These are phyloP conservation scores for Acleris laterana DNA, from an alignment of 2,888 invertebrate genomes.

Conservation along the genomic window DNA sequence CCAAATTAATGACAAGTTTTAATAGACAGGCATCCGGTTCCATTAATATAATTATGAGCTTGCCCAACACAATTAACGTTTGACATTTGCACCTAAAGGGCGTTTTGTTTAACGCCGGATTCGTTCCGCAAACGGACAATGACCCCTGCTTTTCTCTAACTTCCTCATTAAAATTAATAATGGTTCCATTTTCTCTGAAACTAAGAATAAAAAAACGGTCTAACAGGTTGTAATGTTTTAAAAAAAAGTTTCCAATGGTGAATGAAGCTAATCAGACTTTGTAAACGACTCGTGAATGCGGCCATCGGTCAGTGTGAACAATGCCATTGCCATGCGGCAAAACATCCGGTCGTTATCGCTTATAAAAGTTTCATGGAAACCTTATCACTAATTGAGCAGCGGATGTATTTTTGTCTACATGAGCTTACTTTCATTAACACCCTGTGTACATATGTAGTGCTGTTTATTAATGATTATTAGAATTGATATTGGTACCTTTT, in stretches of 20 bases:
- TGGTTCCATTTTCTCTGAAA: not conserved
- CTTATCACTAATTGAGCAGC: constrained; percentile 37
- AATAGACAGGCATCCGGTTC: constrained; percentile 49
- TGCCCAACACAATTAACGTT: constrained; percentile 55
- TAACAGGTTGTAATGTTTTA: constrained; percentile 8
- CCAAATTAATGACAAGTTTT: not conserved
- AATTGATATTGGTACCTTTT: too few relatives aligned
- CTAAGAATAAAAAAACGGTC: not conserved
- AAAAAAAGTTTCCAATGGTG: constrained; percentile 21
- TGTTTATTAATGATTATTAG: not conserved
- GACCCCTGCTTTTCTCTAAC: constrained; percentile 14
- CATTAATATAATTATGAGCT: constrained; percentile 50
- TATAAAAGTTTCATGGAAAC: constrained; percentile 64
- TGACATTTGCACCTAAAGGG: constrained; percentile 57
- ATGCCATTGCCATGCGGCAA: constrained; percentile 66
- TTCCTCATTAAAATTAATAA: constrained; percentile 31
- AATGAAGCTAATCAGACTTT: constrained; percentile 35
- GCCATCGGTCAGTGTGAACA: constrained; percentile 56
- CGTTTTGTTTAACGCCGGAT: constrained; percentile 49
- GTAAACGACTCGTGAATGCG: constrained; percentile 31
- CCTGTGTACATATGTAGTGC: constrained; percentile 1
- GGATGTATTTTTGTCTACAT: constrained; percentile 31
- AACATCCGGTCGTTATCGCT: constrained; percentile 78
- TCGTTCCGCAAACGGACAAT: constrained; percentile 46
- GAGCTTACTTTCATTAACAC: constrained; percentile 23